These are phyloP conservation scores for Heloderma charlesbogerti DNA, from an alignment of 2,113 vertebrate genomes.

Conservation along the genomic window DNA sequence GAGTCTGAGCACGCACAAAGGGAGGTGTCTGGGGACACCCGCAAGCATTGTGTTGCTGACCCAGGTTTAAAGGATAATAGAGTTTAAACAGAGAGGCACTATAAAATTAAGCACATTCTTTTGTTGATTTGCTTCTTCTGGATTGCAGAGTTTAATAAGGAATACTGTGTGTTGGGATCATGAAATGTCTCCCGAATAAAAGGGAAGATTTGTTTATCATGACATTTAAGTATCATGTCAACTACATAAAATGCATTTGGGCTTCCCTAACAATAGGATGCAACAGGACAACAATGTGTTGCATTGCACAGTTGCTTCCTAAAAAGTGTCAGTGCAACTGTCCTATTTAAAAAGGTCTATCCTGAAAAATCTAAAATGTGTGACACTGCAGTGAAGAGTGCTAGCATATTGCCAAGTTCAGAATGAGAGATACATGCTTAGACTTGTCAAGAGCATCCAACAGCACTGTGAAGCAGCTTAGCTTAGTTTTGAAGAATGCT, in stretches of 20 bases:
- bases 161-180: background rate
- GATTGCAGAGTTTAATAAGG: background rate
- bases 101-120: background rate
- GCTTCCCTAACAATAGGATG: background rate
- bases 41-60: background rate
- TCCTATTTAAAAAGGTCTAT: background rate
- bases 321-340: background rate
- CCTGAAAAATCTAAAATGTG: background rate
- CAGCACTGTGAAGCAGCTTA: background rate
- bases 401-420: background rate
- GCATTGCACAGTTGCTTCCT: background rate
- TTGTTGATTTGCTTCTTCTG: background rate
- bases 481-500: rapidly evolving
- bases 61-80: background rate
- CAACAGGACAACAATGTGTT: background rate
- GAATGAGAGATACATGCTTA: background rate
- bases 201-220: background rate
- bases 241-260: background rate
- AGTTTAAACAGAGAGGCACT: background rate
- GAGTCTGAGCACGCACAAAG: too few relatives aligned
- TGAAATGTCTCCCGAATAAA: background rate
- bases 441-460: background rate
- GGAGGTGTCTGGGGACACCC: too few relatives aligned
- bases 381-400: background rate
- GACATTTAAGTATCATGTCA: background rate